Evolutionary conservation across 1,140 invertebrate species (phyloP).

Genomic region (Caenorhabditis tropicalis): DNA sequence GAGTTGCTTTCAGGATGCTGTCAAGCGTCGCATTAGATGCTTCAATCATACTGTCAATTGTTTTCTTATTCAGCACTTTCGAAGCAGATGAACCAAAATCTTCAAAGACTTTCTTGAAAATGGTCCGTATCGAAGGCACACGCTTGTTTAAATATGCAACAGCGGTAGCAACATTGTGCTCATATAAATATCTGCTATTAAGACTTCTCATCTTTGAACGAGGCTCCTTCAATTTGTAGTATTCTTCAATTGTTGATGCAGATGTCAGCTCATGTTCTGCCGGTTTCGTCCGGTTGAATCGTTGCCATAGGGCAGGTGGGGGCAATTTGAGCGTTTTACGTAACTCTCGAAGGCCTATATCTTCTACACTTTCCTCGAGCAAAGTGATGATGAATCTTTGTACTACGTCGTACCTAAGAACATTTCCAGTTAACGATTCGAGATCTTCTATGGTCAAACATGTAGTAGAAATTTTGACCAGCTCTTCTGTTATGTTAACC

Average conservation of each 20-base stretch:
- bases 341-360: slow-evolving; percentile 17
- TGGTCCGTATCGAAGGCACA: neutral
- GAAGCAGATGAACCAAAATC: slow-evolving; percentile 1
- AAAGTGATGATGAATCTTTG: neutral
- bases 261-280: slow-evolving; percentile 20
- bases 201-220: slow-evolving; percentile 25
- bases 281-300: neutral
- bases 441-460: slow-evolving; percentile 11
- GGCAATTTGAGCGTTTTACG: slow-evolving; percentile 5
- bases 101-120: slow-evolving; percentile 12
- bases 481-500: neutral
- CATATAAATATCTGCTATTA: neutral
- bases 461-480: neutral
- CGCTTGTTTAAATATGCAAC: slow-evolving; percentile 27
- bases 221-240: slow-evolving; percentile 33
- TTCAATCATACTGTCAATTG: slow-evolving; percentile 15
- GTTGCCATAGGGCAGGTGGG: neutral
- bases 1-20: neutral
- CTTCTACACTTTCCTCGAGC: neutral
- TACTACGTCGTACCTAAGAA: neutral
- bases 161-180: slow-evolving; percentile 24
- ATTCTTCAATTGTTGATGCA: slow-evolving; percentile 25
- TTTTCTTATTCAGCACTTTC: slow-evolving; percentile 23
- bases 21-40: no score
- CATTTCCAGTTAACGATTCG: slow-evolving; percentile 19